phyloP scores from a whole-genome alignment of 2,797 vertebrate species.

The Tokudaia muenninki region DNA sequence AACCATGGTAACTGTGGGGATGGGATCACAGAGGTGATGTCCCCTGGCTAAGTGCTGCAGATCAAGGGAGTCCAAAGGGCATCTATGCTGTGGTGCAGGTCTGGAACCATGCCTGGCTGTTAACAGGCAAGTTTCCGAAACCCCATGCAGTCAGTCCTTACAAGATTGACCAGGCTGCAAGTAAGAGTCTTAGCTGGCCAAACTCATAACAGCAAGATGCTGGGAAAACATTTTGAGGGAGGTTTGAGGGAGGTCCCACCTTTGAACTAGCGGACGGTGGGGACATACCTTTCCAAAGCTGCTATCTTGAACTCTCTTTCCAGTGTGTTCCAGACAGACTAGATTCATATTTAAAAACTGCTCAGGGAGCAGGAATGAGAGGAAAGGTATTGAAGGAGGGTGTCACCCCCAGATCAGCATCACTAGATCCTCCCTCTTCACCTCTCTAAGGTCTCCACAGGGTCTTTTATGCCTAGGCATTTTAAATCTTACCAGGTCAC shows the following conservation, averaged over 20 bases:
- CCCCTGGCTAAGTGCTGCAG: background rate
- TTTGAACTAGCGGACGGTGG: background rate
- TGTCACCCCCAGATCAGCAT: background rate
- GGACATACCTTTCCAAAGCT: background rate
- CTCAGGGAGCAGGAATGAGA: background rate
- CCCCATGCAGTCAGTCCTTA: background rate
- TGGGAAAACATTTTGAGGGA: background rate
- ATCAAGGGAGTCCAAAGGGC: background rate
- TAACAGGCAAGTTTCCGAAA: background rate
- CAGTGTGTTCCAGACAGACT: background rate
- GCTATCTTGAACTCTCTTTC: background rate
- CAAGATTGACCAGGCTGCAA: background rate
- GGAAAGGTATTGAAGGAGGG: background rate
- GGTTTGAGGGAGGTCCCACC: too few relatives aligned
- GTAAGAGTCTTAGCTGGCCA: background rate
- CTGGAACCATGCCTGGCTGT: background rate
- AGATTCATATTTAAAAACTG: background rate
- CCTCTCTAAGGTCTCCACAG: background rate
- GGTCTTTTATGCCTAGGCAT: background rate
- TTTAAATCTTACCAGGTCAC: background rate
- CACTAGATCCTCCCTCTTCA: background rate
- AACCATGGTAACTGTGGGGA: background rate
- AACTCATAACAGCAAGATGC: background rate
- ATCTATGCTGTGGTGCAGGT: background rate
- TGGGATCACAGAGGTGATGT: background rate